Evolutionary conservation across 2,888 invertebrate genomes (phyloP), one percentile per base, ranked within the genome.

Genomic region (Cephalotes varians): DNA sequence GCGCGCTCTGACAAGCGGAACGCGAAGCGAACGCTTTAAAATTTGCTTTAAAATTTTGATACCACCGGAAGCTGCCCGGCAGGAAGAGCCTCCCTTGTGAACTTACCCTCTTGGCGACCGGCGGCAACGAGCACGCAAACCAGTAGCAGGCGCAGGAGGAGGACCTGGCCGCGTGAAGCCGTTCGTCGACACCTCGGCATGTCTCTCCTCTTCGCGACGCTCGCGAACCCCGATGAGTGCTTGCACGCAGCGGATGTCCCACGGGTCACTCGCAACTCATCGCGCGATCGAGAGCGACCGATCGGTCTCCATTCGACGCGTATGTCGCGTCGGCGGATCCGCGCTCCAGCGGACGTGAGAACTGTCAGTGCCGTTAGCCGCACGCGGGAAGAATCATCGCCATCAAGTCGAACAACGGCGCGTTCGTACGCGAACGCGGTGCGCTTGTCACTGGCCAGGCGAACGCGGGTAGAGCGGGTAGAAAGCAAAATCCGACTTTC

Each of bases 401-500:
- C 28, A 10, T 34, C 34, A 9, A 21, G 37, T 65, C 49, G 60
- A 31, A 6, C 18, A 56, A 76, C 60, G 47, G 74, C 67, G n/a
- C 84, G 87, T 87, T 73, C 80, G 81, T 81, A 76, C 83, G 81
- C 90, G 89, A 79, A 60, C 83, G 84, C 87, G 85, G 84, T 87
- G 74, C 86, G 90, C 54, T 90, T 87, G 88, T 85, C 85, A 90
- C 90, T 90, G 90, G 84, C 86, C 69, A 81, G 47, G 49, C 60
- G 44, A 73, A 21, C 21, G 73, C 34, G 51, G 62, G 40, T 28
- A 25, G 49, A 74, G 62, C 86, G 91, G 92, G 91, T 94, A 94
- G 94, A 94, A 94, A 94, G 94, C 94, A 94, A 94, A 94, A 94
- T 94, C 91, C 91, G 91, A 94, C 94, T 94, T 94, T 94, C 94